These are phyloP conservation scores for Artibeus jamaicensis DNA, from an alignment of 2,797 vertebrate genomes.

Conservation along the genomic window DNA sequence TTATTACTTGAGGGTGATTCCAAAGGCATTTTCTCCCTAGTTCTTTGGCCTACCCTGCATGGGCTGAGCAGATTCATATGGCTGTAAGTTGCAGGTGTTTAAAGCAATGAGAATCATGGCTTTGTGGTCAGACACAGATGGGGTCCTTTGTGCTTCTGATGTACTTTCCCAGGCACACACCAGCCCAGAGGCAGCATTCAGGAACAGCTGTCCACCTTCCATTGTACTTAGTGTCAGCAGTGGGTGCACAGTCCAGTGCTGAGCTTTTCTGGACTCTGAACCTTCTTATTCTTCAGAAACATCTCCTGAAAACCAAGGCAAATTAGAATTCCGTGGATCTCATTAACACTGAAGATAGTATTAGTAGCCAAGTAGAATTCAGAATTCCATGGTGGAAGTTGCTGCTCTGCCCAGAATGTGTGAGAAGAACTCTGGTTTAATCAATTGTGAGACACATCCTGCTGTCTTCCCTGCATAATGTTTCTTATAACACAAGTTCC, in stretches of 20 bases:
- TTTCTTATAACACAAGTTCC: not conserved
- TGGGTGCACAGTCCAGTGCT: not conserved
- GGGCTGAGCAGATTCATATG: no score
- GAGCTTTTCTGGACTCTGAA: not conserved
- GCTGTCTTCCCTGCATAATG: not conserved
- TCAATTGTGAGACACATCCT: not conserved
- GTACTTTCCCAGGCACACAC: not conserved
- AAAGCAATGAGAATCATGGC: not conserved
- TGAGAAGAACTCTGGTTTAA: not conserved
- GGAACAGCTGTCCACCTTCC: not conserved
- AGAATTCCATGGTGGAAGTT: not conserved
- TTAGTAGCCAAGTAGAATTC: not conserved
- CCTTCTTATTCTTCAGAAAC: not conserved
- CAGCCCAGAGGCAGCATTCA: not conserved
- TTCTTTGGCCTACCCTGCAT: not conserved
- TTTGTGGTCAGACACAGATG: not conserved
- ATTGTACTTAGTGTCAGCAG: not conserved
- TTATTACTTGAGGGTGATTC: not conserved
- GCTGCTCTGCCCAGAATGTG: not conserved
- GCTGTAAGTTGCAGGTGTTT: not conserved
- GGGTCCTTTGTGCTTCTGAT: not conserved
- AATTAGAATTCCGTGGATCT: not conserved
- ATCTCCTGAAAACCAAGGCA: not conserved
- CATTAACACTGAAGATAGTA: not conserved
- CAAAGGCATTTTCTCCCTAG: not conserved